Percentiles rank a stretch among this genome's conserved stretches.
Evolutionary conservation across 2,888 invertebrate species (phyloP).

Genomic region (Lamellibrachia satsuma): DNA sequence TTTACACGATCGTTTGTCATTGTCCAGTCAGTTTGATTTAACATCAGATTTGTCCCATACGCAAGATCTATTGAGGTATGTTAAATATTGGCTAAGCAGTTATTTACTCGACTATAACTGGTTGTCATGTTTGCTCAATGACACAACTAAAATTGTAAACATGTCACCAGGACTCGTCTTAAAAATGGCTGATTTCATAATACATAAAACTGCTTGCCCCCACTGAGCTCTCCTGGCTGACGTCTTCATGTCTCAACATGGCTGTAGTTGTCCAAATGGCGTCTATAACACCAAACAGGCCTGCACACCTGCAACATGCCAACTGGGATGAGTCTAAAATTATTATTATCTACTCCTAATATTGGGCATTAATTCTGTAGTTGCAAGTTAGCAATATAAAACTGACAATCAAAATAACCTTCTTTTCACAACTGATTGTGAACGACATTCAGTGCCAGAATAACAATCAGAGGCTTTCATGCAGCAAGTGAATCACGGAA

Average conservation of each 20-base stretch:
- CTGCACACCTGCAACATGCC: background rate
- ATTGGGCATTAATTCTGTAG: too few species aligned
- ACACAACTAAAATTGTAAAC: background rate
- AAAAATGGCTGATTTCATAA: background rate
- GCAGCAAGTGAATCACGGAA: too few species aligned
- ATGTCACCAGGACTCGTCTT: background rate
- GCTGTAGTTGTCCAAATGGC: background rate
- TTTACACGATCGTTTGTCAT: too few species aligned
- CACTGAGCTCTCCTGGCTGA: background rate
- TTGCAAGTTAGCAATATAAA: too few species aligned
- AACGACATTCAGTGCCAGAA: too few species aligned
- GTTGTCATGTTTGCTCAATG: background rate
- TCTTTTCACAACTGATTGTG: too few species aligned
- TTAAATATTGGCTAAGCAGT: too few species aligned
- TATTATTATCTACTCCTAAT: background rate
- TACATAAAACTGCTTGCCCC: background rate
- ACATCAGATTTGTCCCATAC: too few species aligned
- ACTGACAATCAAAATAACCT: too few species aligned
- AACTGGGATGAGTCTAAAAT: background rate
- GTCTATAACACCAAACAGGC: background rate
- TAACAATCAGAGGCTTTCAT: too few species aligned
- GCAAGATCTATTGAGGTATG: too few species aligned
- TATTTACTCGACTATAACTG: background rate
- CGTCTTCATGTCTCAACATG: background rate
- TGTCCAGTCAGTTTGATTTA: too few species aligned